Conservation (phyloP, 1,140 invertebrate genomes). For the Pygmarrhopalites habei region DNA sequence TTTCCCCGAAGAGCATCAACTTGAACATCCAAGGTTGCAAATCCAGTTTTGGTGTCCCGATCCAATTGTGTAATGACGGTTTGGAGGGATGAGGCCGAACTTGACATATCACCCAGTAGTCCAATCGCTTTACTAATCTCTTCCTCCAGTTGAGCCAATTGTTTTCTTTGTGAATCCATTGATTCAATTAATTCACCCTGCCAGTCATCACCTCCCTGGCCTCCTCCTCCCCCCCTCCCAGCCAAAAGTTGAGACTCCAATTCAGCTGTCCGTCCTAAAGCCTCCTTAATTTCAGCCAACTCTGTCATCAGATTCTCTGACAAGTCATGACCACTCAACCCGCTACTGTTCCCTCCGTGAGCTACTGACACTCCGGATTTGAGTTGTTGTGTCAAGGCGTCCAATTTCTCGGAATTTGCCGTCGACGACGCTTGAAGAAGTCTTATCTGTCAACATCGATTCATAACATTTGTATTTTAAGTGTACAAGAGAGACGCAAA, state of each 20-base stretch:
- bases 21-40: slow-evolving; percentile 20
- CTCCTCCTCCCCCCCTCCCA: not conserved
- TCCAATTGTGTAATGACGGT: slow-evolving; percentile 18
- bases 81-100: slow-evolving; percentile 28
- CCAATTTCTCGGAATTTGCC: slow-evolving; percentile 4
- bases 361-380: not conserved
- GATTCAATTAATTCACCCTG: slow-evolving; percentile 35
- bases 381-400: not conserved
- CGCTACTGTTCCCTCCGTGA: not conserved
- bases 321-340: slow-evolving; percentile 16
- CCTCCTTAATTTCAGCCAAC: slow-evolving; percentile 36
- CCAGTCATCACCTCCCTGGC: slow-evolving; percentile 23
- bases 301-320: slow-evolving; percentile 31
- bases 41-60: slow-evolving; percentile 26
- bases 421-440: no score
- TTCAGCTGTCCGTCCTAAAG: slow-evolving; percentile 27
- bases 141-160: slow-evolving; percentile 35
- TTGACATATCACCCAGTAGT: slow-evolving; percentile 31
- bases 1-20: slow-evolving; percentile 18
- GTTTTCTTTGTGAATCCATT: slow-evolving; percentile 35
- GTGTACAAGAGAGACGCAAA: no score
- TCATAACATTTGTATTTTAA: no score
- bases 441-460: no score
- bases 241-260: slow-evolving; percentile 31
- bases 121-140: slow-evolving; percentile 33